phyloP scores from a whole-genome alignment of 2,888 invertebrate species.

The Netelia fuscicornis region DNA sequence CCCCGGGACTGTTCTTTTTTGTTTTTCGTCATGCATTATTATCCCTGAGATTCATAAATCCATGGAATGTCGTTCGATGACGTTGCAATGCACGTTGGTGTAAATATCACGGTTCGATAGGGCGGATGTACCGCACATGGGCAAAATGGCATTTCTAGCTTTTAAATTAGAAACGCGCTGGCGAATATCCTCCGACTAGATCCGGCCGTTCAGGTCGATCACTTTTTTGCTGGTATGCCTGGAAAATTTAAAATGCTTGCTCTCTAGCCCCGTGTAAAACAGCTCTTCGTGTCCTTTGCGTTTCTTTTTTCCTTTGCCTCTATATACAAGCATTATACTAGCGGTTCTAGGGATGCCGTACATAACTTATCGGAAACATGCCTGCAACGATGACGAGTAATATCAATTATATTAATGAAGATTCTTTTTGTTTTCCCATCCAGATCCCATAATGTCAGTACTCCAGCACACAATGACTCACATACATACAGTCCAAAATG shows the following conservation, averaged over 20 bases:
- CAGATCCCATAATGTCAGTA: not conserved
- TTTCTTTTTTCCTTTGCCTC: slow-evolving; percentile 30
- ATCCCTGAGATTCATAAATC: not conserved
- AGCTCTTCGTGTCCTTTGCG: slow-evolving; percentile 37
- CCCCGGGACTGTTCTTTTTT: not conserved
- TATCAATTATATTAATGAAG: slow-evolving; percentile 25
- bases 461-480: not conserved
- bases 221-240: slow-evolving; percentile 82
- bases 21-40: slow-evolving; percentile 2
- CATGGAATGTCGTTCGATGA: not conserved
- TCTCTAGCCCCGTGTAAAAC: slow-evolving; percentile 63
- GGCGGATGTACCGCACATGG: not conserved
- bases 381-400: slow-evolving; percentile 65
- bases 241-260: slow-evolving; percentile 81
- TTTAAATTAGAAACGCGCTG: slow-evolving; percentile 31
- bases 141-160: slow-evolving; percentile 6
- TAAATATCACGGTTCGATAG: slow-evolving; percentile 1
- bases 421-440: slow-evolving; percentile 1
- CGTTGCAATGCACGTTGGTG: not conserved
- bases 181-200: slow-evolving; percentile 71
- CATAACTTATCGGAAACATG: slow-evolving; percentile 66
- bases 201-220: slow-evolving; percentile 81
- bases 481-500: not conserved
- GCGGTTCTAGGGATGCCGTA: slow-evolving; percentile 59
- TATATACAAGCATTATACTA: slow-evolving; percentile 63